Evolutionary conservation across 1,140 invertebrate genomes (phyloP).

Genomic region (Mamestra configurata): DNA sequence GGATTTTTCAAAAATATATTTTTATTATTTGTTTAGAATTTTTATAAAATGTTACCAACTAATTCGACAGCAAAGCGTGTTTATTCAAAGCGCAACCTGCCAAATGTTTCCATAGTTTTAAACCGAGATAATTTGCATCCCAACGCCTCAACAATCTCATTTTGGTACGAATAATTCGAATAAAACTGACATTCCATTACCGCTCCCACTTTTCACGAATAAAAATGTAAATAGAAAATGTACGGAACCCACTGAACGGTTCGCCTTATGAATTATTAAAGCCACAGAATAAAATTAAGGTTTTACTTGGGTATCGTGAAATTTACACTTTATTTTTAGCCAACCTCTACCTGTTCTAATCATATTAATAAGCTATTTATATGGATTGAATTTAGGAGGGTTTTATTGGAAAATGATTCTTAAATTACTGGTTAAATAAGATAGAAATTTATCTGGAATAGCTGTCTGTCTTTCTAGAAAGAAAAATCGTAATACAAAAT

Average conservation of each 20-base stretch:
- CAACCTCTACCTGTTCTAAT: constrained; percentile 1
- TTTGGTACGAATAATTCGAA: constrained; percentile 43
- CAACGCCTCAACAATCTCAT: constrained; percentile 38
- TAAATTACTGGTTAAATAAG: neutral
- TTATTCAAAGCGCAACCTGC: neutral
- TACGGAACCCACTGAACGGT: constrained; percentile 34
- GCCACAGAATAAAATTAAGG: constrained; percentile 42
- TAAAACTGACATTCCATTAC: constrained; percentile 52
- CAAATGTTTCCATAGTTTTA: constrained; percentile 9
- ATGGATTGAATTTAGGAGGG: constrained; percentile 12
- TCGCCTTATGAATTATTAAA: constrained; percentile 50
- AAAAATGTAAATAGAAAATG: constrained; percentile 53
- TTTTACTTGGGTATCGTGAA: constrained; percentile 32
- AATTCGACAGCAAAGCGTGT: neutral
- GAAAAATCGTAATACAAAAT: constrained; percentile 7
- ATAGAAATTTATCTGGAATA: neutral
- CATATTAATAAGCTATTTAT: constrained; percentile 15
- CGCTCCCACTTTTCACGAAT: constrained; percentile 51
- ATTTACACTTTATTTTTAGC: constrained; percentile 35
- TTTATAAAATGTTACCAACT: no score
- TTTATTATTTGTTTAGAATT: neutral
- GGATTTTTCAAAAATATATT: no score
- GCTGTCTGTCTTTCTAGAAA: neutral
- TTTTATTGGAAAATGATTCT: constrained; percentile 8
- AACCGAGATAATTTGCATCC: constrained; percentile 31